Conservation (phyloP, 2,113 vertebrate genomes). For the Cyrtonyx montezumae region DNA sequence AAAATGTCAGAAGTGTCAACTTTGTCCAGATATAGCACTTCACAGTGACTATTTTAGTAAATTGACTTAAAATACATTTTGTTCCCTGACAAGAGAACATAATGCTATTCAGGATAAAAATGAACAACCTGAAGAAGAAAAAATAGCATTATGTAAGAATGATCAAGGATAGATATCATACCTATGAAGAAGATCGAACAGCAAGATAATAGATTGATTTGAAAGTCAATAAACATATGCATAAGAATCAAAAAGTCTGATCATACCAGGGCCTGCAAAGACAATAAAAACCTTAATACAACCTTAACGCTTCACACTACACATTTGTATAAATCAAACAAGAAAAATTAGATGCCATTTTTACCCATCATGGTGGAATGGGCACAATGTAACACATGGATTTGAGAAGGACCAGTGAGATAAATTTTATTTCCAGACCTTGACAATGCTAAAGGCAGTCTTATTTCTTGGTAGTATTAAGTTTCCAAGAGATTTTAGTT, state of each 20-base stretch:
- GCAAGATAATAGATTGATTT: not conserved
- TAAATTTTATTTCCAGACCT: not conserved
- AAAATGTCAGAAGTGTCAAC: conserved; percentile 83
- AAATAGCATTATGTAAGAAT: conserved; percentile 15
- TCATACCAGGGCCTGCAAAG: not conserved
- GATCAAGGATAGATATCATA: not conserved
- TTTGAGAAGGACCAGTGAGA: not conserved
- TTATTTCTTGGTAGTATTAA: not conserved
- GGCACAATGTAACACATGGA: not conserved
- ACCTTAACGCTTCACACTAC: not conserved
- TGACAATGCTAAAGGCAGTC: not conserved
- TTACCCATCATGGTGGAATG: not conserved
- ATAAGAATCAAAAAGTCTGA: not conserved
- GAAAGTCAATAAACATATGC: not conserved
- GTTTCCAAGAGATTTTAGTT: not conserved
- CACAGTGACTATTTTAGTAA: conserved; percentile 76
- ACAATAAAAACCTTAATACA: not conserved
- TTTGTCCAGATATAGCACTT: conserved; percentile 77
- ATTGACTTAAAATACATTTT: conserved; percentile 75
- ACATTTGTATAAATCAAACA: not conserved
- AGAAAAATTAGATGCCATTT: not conserved
- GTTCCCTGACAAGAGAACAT: conserved; percentile 70
- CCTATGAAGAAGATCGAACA: not conserved
- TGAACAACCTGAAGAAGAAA: conserved; percentile 63
- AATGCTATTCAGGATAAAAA: conserved; percentile 73